Base-by-base conservation (phyloP, 2,888 invertebrate genomes). In the Agriopis aurantiaria region DNA sequence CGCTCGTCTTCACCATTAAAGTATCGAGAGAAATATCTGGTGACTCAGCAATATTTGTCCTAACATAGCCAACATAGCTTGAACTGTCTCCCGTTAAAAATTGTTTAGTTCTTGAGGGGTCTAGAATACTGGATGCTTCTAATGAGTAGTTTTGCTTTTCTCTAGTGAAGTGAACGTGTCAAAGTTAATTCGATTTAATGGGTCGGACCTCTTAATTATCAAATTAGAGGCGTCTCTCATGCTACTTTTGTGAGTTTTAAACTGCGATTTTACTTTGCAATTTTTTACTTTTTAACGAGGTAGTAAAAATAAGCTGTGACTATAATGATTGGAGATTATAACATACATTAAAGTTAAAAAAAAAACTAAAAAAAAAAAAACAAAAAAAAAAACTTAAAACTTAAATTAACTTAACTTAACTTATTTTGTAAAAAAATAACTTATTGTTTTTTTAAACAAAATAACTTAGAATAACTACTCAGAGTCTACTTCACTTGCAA, bases 141-240 rank as follows among this genome's bases (percentile, higher is more conserved):
- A 93, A 93, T 92, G 91, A 90, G 88, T 88, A 91, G 93, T 92
- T 62, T 91, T 89, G 88, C 87, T 89, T 91, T 90, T 91, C 89
- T 88, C 79, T 78, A 83, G 82, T 83, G 88, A 92, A 82, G 89
- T 91, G 91, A 91, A 91, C 89, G 83, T 91, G 92, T 93, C 93
- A 91, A 90, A 92, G 90, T 90, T 93, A 93, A 94, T 93, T 93
- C 88, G 86, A 91, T 93, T 91, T 93, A 91, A 93, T 92, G 91
- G 91, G 79, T 77, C 78, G 77, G 83, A 87, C 83, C 84, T 85
- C 82, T 84, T 91, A 92, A 93, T 93, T 93, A 93, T 91, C 89
- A 89, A 92, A 93, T 93, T 92, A 93, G 86, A 81, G 82, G 83
- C 84, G 80, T 80, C 78, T 72, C 79, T 78, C 17, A 73, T 77